Conservation (phyloP, 1,140 invertebrate species). For the Brachionus paranguensis region DNA sequence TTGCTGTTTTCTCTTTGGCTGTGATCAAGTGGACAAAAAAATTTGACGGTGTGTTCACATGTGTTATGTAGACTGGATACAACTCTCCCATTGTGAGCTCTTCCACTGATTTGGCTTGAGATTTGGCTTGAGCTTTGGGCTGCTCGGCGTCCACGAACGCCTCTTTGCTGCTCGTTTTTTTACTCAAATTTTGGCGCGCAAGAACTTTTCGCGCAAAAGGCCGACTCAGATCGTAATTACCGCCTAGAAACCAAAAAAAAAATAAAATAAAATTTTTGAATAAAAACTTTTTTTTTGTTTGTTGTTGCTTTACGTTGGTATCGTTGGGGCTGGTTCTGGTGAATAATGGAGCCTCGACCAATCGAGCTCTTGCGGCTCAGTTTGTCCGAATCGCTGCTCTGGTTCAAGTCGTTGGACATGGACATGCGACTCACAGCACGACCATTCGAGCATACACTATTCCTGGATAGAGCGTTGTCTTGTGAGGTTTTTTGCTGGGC, state of each 20-base stretch:
- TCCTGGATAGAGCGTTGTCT: background rate
- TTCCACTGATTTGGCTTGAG: background rate
- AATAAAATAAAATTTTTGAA: background rate
- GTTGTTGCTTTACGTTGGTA: background rate
- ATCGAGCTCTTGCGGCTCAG: background rate
- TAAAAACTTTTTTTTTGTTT: no score
- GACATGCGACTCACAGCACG: background rate
- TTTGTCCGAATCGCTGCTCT: background rate
- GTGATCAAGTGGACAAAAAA: conserved; percentile 10
- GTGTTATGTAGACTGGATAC: background rate
- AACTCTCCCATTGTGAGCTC: background rate
- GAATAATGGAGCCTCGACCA: background rate
- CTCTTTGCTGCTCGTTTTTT: background rate
- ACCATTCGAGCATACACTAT: background rate
- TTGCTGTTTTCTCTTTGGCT: background rate
- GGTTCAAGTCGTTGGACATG: background rate
- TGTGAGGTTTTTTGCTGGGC: background rate
- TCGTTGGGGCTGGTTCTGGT: background rate
- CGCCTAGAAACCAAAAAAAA: background rate
- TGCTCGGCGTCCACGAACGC: background rate
- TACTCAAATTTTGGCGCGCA: background rate
- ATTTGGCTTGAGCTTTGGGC: background rate
- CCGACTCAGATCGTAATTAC: background rate
- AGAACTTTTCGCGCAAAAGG: background rate
- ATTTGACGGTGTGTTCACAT: conserved; percentile 9